Evolutionary conservation across 2,888 invertebrate species (phyloP).

Genomic region (Mechanitis messenoides): DNA sequence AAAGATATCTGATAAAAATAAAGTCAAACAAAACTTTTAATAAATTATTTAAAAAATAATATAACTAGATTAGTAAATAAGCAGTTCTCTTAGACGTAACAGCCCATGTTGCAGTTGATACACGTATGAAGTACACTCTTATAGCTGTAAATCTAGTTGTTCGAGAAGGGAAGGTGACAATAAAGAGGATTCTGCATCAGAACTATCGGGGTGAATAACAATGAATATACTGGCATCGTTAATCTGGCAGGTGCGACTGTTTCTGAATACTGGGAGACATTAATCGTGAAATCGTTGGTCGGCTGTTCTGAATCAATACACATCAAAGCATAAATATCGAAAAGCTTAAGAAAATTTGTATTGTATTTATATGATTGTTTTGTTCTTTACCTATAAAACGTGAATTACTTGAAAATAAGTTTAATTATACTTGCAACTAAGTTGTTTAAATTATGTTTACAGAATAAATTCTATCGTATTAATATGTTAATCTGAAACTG

Average conservation of each 20-base stretch:
- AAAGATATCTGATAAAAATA: too few species aligned
- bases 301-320: slow-evolving; percentile 49
- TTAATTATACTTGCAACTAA: too few species aligned
- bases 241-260: slow-evolving; percentile 64
- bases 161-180: slow-evolving; percentile 37
- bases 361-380: too few species aligned
- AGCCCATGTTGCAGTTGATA: slow-evolving; percentile 1
- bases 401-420: too few species aligned
- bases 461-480: too few species aligned
- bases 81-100: neutral
- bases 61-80: too few species aligned
- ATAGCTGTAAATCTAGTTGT: slow-evolving; percentile 20
- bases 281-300: slow-evolving; percentile 53
- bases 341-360: neutral
- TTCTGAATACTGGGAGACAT: slow-evolving; percentile 62
- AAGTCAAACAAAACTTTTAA: too few species aligned
- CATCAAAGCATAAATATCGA: slow-evolving; percentile 27
- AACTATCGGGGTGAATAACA: slow-evolving; percentile 62
- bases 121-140: slow-evolving; percentile 7
- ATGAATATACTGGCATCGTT: slow-evolving; percentile 64
- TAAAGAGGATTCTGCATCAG: slow-evolving; percentile 44
- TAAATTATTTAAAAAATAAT: too few species aligned
- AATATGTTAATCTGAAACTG: too few species aligned
- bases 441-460: too few species aligned
- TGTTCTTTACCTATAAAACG: too few species aligned